phyloP scores from a whole-genome alignment of 23 tunicate genomes.

The Trididemnum miniatum region DNA sequence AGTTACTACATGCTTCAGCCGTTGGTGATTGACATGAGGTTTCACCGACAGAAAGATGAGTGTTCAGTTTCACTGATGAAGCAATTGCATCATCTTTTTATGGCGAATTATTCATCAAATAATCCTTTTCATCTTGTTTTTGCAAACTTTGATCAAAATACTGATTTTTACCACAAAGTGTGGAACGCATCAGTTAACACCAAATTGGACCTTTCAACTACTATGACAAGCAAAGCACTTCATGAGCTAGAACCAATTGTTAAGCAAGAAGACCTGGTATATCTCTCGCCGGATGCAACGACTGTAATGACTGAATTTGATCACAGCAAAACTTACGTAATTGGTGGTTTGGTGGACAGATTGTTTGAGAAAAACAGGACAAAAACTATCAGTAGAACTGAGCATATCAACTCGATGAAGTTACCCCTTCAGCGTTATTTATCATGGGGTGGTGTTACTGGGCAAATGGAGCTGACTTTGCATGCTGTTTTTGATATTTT shows the following conservation, averaged over 20 bases:
- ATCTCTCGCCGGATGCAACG: constrained; percentile 63
- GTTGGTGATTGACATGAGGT: constrained; percentile 29
- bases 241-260: constrained; percentile 5
- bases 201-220: neutral
- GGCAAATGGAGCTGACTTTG: constrained; percentile 35
- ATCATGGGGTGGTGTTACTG: constrained; percentile 58
- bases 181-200: neutral
- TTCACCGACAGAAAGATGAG: neutral
- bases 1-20: neutral
- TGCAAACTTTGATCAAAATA: constrained; percentile 9
- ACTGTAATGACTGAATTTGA: constrained; percentile 31
- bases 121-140: constrained; percentile 24
- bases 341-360: constrained; percentile 65
- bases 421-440: constrained; percentile 51
- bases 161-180: neutral
- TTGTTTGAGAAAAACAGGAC: neutral
- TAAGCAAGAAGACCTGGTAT: constrained; percentile 35
- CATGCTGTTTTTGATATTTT: constrained; percentile 32
- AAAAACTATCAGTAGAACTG: constrained; percentile 14
- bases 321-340: constrained; percentile 47
- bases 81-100: neutral
- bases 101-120: neutral
- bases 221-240: neutral
- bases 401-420: neutral
- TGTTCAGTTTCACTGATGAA: neutral